Conservation (phyloP, 2,888 invertebrate genomes). For the Drosophila glabriapex region DNA sequence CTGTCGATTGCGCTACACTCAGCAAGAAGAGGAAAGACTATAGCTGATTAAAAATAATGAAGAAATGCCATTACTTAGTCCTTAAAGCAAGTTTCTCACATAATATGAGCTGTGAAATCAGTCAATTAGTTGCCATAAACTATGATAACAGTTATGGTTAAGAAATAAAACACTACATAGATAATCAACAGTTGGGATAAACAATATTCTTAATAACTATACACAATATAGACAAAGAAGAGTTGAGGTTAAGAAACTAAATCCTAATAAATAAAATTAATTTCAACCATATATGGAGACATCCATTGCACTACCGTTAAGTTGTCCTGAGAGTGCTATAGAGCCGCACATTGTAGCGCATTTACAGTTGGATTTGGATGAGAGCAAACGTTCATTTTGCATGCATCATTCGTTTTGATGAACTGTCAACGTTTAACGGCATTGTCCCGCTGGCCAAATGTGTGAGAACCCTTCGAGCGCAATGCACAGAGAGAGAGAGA, state of each 20-base stretch:
- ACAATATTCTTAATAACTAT: background rate
- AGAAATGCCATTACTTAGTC: background rate
- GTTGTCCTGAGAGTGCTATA: background rate
- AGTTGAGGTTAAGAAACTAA: background rate
- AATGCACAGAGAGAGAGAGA: background rate
- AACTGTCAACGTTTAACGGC: constrained; percentile 81
- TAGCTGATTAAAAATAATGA: background rate
- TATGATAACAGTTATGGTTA: background rate
- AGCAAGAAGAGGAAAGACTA: background rate
- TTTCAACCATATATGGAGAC: background rate
- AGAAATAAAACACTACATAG: background rate
- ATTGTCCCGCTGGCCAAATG: constrained; percentile 58
- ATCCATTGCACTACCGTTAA: background rate
- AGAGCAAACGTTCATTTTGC: constrained; percentile 67
- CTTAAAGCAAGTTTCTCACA: background rate
- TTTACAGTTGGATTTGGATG: constrained; percentile 17
- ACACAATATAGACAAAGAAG: background rate
- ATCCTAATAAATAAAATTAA: background rate
- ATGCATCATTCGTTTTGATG: constrained; percentile 83
- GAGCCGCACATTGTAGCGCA: constrained; percentile 35
- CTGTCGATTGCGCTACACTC: constrained; percentile 25
- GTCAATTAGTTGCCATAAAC: background rate
- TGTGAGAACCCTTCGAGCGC: constrained; percentile 53
- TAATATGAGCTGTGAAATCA: background rate
- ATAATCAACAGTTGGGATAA: background rate